Evolutionary conservation across 2,888 invertebrate species (phyloP), one percentile per base, ranked within the genome.

Genomic region (Brenthis hecate): DNA sequence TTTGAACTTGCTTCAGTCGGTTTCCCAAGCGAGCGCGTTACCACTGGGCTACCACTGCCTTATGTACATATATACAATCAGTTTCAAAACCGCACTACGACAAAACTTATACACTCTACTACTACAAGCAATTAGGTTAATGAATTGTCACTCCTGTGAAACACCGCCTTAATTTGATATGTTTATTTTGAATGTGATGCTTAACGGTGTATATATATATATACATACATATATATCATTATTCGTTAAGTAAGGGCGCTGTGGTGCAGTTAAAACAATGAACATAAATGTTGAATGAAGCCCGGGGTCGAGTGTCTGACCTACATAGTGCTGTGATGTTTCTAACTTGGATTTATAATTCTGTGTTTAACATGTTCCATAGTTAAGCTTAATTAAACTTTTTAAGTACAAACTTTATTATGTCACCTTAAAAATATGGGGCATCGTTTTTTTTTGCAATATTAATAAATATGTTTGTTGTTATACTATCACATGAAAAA

Each of bases 271-370:
- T 68, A 61, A 23, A 70, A 70, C 73, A 73, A 73, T 73, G 65
- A 66, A 54, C 51, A 60, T 73, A 67, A 73, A 74, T 71, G 67
- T 72, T 70, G 72, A 71, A 74, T 69, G 71, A 71, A 61, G 56
- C 63, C 28, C 55, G 66, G 70, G 72, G 72, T 73, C 72, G 72
- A 73, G 72, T 68, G 68, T 54, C 65, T 66, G 73, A 73, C 73
- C 73, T 70, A 73, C 63, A 73, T 72, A 54, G 28, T 54, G 64
- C 48, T 53, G 66, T 61, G 62, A 66, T 66, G 69, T 65, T 50
- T 55, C 63, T 65, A 58, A 54, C 58, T 55, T 56, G 14, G 51
- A 50, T 6, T 54, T 63, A 62, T 57, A 36, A 53, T 65, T 51
- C 32, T 51, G 36, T 62, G 51, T 53, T 61, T 53, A 51, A 61